Base-by-base conservation (phyloP, 2,113 vertebrate genomes). In the Stegastes partitus region DNA sequence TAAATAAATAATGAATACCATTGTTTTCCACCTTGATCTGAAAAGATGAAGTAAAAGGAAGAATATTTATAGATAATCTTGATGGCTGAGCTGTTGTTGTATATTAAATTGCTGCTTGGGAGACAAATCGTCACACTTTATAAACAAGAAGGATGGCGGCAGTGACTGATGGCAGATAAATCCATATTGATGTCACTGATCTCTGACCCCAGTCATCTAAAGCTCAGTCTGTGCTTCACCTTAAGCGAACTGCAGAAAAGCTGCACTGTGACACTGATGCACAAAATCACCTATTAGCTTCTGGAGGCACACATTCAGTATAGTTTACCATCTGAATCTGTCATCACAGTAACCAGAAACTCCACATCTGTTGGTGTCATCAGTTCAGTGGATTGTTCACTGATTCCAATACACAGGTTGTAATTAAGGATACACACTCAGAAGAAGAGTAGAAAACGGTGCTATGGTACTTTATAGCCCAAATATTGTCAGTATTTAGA, bases 101-200 rank as follows among this genome's bases (percentile, higher is more conserved):
- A 31, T 26, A 55, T 63, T 28, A 47, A 22, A 53, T 21, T 64
- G 49, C 31, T 18, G 31, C 31, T 10, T 19, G 45, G 34, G 47
- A 49, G 39, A 73, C 19, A 49, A 51, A 62, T 56, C 42, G 21
- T 44, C 56, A 81, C 53, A n/a, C 37, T 1, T 68, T 28, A 28
- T 67, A 26, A 77, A 26, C 12, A 42, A 15, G 39, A 42, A 42
- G 39, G 12, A 15, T 15, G 8, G 51, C 23, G 1, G 55, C 34
- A 61, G 14, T 53, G 44, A 68, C n/a, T 31, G 63, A 74, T 19
- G 22, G 34, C 11, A 28, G 42, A 55, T 77, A 31, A 50, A 75
- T 71, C 39, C 39, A 42, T 42, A 42, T 14, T 42, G 39, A 42
- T 42, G 39, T 42, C 39, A 10, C 8, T 25, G 63, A 83, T 66